Percentiles rank a stretch among this genome's conserved stretches.
Conservation (phyloP, 2,113 vertebrate genomes). For the Sarotherodon lohbergeri region DNA sequence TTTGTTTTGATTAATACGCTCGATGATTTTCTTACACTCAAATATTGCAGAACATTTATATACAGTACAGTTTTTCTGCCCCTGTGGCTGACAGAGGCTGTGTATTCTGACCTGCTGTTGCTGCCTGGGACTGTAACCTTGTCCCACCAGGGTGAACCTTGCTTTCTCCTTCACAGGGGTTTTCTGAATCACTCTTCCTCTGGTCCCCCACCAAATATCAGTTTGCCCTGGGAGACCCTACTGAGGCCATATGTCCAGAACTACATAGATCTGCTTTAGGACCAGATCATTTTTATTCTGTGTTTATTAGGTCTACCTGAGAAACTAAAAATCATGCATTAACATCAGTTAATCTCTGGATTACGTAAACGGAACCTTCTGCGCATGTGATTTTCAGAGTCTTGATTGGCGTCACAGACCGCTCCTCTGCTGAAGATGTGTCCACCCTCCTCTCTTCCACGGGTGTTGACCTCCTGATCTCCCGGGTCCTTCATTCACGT, state of each 20-base stretch:
- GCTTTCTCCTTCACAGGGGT: not conserved
- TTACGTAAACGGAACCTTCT: not conserved
- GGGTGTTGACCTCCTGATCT: slow-evolving; percentile 70
- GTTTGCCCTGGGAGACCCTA: not conserved
- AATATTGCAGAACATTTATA: not conserved
- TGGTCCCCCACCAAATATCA: not conserved
- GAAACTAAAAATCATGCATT: not conserved
- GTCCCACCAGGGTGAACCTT: not conserved
- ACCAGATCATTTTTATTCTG: not conserved
- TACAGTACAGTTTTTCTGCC: not conserved
- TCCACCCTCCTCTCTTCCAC: slow-evolving; percentile 44
- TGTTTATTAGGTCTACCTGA: not conserved
- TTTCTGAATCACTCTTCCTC: not conserved
- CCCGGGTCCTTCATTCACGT: slow-evolving; percentile 25
- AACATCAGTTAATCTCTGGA: not conserved
- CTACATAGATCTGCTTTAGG: not conserved
- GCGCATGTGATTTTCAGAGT: slow-evolving; percentile 29
- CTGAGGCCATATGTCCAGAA: not conserved
- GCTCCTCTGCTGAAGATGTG: slow-evolving; percentile 18
- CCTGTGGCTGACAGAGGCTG: not conserved
- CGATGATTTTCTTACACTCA: not conserved
- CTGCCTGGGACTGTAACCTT: not conserved
- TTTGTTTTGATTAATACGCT: not conserved
- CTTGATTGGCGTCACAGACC: slow-evolving; percentile 60
- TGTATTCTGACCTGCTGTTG: not conserved